Conservation (phyloP, 1,140 invertebrate genomes). For the Drosophila prosaltans region DNA sequence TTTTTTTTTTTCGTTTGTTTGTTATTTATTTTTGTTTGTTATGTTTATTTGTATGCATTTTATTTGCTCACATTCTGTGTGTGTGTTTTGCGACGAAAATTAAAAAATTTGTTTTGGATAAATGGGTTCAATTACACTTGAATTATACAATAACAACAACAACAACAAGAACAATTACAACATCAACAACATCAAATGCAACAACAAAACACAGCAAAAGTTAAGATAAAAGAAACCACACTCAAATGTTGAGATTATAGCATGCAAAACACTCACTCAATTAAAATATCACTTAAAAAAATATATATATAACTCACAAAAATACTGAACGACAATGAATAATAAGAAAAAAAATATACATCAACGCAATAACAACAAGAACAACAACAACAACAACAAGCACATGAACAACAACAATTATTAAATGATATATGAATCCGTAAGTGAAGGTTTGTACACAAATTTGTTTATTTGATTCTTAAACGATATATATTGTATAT, state of each 20-base stretch:
- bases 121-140: constrained; percentile 51
- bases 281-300: constrained; percentile 61
- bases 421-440: constrained; percentile 61
- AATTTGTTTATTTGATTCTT: constrained; percentile 37
- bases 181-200: constrained; percentile 34
- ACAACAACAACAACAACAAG: constrained; percentile 42
- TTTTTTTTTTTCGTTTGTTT: constrained; percentile 43
- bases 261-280: constrained; percentile 74
- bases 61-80: constrained; percentile 50
- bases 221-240: constrained; percentile 20
- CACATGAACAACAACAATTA: constrained; percentile 60
- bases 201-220: constrained; percentile 41
- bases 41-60: constrained; percentile 52
- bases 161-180: constrained; percentile 35
- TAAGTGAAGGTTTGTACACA: constrained; percentile 82
- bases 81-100: constrained; percentile 1
- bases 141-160: constrained; percentile 43
- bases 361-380: constrained; percentile 69
- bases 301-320: constrained; percentile 46
- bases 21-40: constrained; percentile 39
- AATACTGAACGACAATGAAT: constrained; percentile 59
- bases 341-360: constrained; percentile 49
- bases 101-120: constrained; percentile 33
- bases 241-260: constrained; percentile 70
- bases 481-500: constrained; percentile 5